Evolutionary conservation across 2,888 invertebrate species (phyloP).

Genomic region (Cinara cedri): DNA sequence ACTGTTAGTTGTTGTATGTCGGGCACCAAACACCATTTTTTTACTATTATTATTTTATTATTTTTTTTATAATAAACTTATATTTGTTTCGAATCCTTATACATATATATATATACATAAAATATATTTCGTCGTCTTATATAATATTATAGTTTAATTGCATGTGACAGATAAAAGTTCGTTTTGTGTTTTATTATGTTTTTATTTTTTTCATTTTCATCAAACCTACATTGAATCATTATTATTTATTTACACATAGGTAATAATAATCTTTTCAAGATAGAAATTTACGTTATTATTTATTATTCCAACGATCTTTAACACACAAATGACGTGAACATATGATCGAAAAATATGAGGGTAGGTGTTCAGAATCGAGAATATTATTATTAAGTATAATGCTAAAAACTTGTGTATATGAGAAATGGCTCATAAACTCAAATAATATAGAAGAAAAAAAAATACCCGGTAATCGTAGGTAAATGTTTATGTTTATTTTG

Average conservation of each 20-base stretch:
- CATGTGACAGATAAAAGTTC: slow-evolving; percentile 34
- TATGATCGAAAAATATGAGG: neutral
- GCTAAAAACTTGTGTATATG: no score
- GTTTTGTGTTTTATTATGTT: slow-evolving; percentile 26
- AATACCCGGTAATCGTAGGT: no score
- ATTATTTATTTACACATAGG: neutral
- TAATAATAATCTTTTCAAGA: neutral
- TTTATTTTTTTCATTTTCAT: neutral
- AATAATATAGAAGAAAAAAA: no score
- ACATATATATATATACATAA: neutral
- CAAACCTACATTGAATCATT: neutral
- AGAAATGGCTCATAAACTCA: no score
- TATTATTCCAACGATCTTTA: neutral
- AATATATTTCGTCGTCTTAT: slow-evolving; percentile 20
- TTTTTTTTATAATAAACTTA: neutral
- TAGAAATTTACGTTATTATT: slow-evolving; percentile 1
- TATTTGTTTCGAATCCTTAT: slow-evolving; percentile 37
- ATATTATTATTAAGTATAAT: no score
- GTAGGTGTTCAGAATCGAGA: neutral
- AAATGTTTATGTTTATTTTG: no score
- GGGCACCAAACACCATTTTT: slow-evolving; percentile 45
- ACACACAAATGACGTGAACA: slow-evolving; percentile 26
- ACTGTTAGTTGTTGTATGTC: slow-evolving; percentile 37
- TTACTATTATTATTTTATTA: no score
- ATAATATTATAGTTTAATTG: neutral